phyloP scores from a whole-genome alignment of 1,140 invertebrate genomes.

The Solenopsis fugax region DNA sequence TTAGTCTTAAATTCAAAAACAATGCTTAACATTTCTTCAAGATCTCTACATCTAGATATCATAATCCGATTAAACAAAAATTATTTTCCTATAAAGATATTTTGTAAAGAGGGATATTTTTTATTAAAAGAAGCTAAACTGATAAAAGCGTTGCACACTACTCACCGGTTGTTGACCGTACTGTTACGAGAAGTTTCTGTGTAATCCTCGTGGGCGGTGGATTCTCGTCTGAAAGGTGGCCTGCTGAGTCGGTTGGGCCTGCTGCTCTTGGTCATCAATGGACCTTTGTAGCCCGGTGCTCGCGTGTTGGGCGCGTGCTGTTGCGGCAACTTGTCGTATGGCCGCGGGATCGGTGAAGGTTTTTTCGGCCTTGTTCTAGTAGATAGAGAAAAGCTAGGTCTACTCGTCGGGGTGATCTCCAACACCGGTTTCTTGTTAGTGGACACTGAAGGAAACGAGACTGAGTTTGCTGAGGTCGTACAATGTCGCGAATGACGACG shows the following conservation, averaged over 20 bases:
- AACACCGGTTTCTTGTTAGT: slow-evolving; percentile 78
- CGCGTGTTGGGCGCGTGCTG: slow-evolving; percentile 85
- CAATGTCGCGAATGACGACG: neutral
- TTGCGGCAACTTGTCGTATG: slow-evolving; percentile 84
- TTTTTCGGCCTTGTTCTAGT: slow-evolving; percentile 79
- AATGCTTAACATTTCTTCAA: neutral
- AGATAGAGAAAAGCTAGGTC: slow-evolving; percentile 73
- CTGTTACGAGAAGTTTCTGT: slow-evolving; percentile 56
- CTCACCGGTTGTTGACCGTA: slow-evolving; percentile 60
- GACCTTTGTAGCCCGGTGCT: slow-evolving; percentile 84
- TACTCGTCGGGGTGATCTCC: slow-evolving; percentile 74
- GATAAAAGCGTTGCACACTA: neutral
- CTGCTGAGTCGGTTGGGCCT: slow-evolving; percentile 80
- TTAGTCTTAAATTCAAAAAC: neutral
- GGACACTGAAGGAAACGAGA: slow-evolving; percentile 51
- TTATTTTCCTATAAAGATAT: neutral
- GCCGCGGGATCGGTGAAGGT: slow-evolving; percentile 74
- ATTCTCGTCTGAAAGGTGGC: slow-evolving; percentile 84
- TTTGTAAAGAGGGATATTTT: neutral
- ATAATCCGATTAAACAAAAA: neutral
- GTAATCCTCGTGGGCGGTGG: slow-evolving; percentile 78
- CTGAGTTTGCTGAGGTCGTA: neutral
- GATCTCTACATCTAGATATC: neutral
- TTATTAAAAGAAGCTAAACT: slow-evolving; percentile 14
- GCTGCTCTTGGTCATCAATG: slow-evolving; percentile 73